Percentiles rank a stretch among this genome's conserved stretches.
Conservation (phyloP, 2,113 vertebrate species). For the Pteropus alecto region DNA sequence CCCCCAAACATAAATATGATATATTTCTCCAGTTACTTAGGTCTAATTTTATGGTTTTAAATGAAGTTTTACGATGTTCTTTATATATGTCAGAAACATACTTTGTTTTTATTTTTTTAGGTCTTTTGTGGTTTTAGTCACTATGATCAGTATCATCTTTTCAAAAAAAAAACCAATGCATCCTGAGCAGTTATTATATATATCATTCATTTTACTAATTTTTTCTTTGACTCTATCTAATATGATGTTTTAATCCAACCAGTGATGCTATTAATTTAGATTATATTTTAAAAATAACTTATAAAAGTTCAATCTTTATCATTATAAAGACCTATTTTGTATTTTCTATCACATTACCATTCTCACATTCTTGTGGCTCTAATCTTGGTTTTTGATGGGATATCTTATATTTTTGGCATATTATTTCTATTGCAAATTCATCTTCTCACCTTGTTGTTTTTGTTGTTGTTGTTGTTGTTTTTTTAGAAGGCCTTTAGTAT, state of each 20-base stretch:
- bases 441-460: background rate
- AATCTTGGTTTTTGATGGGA: background rate
- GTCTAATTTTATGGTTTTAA: background rate
- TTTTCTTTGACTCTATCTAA: background rate
- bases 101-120: background rate
- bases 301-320: background rate
- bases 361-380: background rate
- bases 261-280: background rate
- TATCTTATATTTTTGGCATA: background rate
- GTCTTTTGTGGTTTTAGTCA: background rate
- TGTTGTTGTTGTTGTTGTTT: background rate
- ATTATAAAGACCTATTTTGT: background rate
- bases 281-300: background rate
- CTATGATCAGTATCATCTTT: background rate
- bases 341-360: background rate
- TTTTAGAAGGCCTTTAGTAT: background rate
- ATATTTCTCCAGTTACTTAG: background rate
- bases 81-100: background rate
- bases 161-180: background rate
- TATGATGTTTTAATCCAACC: background rate
- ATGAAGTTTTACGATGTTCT: background rate
- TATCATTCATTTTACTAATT: background rate
- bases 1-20: background rate
- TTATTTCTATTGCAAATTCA: conserved; percentile 6
- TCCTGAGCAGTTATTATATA: background rate